A percentile compares a stretch with the other conserved stretches of the same genome.
Conservation (phyloP, 2,797 vertebrate species). For the Lepus oiostolus region DNA sequence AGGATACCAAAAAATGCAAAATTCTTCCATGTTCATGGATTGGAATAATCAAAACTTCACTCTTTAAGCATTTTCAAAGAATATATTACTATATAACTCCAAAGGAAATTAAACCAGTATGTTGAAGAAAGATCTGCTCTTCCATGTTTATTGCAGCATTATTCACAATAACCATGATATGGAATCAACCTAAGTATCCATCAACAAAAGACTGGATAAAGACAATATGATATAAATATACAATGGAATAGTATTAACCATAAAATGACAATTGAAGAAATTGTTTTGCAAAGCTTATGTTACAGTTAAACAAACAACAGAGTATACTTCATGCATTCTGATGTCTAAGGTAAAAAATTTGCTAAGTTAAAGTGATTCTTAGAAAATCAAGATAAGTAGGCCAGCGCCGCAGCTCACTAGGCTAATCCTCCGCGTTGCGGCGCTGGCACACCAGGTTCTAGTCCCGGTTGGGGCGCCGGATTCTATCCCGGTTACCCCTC, state of each 20-base stretch:
- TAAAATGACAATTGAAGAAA: not conserved
- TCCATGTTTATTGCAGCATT: not conserved
- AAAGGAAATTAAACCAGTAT: not conserved
- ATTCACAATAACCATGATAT: not conserved
- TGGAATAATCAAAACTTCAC: too few species aligned
- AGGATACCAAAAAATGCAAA: too few species aligned
- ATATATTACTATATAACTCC: not conserved
- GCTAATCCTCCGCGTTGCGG: too few species aligned
- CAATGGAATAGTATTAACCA: not conserved
- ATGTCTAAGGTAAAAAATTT: not conserved
- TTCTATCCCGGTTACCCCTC: too few species aligned
- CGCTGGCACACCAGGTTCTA: too few species aligned
- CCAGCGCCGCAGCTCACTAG: too few species aligned
- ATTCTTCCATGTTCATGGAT: too few species aligned
- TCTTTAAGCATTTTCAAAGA: not conserved
- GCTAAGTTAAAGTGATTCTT: not conserved
- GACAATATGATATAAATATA: not conserved
- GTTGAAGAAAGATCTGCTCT: not conserved
- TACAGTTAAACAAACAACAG: not conserved
- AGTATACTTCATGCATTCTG: not conserved
- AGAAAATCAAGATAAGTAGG: not conserved
- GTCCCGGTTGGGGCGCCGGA: too few species aligned
- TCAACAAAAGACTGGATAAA: not conserved
- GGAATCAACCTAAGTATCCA: not conserved
- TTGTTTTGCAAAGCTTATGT: not conserved